A percentile compares a stretch with the other conserved stretches of the same genome.
Conservation (phyloP, 1,140 invertebrate genomes). For the Eueides isabella region DNA sequence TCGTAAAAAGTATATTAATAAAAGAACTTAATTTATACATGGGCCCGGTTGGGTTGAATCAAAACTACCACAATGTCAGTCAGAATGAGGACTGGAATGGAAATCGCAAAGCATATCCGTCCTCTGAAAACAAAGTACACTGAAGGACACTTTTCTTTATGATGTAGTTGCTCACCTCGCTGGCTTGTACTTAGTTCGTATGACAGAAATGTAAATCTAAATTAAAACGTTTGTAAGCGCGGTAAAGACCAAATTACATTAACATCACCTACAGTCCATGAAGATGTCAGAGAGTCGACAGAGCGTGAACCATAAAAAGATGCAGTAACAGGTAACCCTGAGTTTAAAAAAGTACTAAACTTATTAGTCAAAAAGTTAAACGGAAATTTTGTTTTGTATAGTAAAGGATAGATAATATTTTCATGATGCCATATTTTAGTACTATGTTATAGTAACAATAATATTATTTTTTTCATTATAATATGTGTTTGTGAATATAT, state of each 20-base stretch:
- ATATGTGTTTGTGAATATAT: too few species aligned
- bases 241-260: constrained; percentile 50
- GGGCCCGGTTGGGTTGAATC: neutral
- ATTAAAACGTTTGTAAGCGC: constrained; percentile 36
- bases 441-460: neutral
- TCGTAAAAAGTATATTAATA: neutral
- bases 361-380: neutral
- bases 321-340: constrained; percentile 42
- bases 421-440: neutral
- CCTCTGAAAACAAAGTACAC: constrained; percentile 55
- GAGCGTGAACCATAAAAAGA: constrained; percentile 73
- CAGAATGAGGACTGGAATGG: constrained; percentile 66
- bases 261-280: constrained; percentile 43
- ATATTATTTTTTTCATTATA: too few species aligned
- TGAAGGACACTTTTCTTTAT: constrained; percentile 76
- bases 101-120: constrained; percentile 64
- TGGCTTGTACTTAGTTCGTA: constrained; percentile 29
- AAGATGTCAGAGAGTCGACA: constrained; percentile 62
- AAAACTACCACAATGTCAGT: constrained; percentile 46
- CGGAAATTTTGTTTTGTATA: neutral
- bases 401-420: too few species aligned
- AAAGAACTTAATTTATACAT: neutral
- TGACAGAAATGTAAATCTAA: constrained; percentile 29
- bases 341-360: constrained; percentile 22
- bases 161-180: constrained; percentile 69